A percentile compares a stretch with the other conserved stretches of the same genome.
Evolutionary conservation across 1,140 invertebrate species (phyloP).

Genomic region (Nasonia longicornis): DNA sequence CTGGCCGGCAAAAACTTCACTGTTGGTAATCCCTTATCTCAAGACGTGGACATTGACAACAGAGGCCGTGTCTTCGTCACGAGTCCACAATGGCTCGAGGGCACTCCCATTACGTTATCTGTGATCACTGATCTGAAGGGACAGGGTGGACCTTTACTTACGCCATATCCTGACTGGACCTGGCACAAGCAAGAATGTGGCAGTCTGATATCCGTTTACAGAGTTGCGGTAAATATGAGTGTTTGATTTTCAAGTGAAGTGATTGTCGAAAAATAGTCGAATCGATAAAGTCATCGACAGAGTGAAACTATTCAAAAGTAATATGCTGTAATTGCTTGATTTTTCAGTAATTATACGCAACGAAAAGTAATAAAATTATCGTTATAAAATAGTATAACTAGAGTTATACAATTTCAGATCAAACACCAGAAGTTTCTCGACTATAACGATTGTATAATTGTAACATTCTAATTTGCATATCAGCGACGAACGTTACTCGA

Average conservation of each 20-base stretch:
- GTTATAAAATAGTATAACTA: no score
- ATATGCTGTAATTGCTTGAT: not conserved
- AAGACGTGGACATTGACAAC: slow-evolving; percentile 64
- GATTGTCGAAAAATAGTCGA: not conserved
- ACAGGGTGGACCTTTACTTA: slow-evolving; percentile 60
- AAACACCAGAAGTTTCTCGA: no score
- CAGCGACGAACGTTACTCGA: not conserved
- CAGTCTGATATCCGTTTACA: slow-evolving; percentile 65
- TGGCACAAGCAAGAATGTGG: slow-evolving; percentile 64
- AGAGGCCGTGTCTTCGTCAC: slow-evolving; percentile 66
- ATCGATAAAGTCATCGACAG: not conserved
- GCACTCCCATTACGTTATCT: slow-evolving; percentile 66
- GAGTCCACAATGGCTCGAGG: slow-evolving; percentile 65
- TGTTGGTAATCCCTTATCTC: slow-evolving; percentile 62
- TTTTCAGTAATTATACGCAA: not conserved
- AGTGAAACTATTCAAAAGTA: no score
- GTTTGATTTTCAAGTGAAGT: not conserved
- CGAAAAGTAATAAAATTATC: not conserved
- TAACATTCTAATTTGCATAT: not conserved
- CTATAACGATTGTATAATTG: not conserved
- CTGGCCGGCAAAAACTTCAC: slow-evolving; percentile 59
- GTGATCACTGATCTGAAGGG: slow-evolving; percentile 56
- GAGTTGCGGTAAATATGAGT: slow-evolving; percentile 63
- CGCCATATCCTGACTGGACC: slow-evolving; percentile 65
- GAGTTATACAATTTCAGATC: no score